A percentile compares a stretch with the other conserved stretches of the same genome.
These are phyloP conservation scores for Clarias laeviceps DNA, from an alignment of 2,797 vertebrate species.

Conservation along the genomic window DNA sequence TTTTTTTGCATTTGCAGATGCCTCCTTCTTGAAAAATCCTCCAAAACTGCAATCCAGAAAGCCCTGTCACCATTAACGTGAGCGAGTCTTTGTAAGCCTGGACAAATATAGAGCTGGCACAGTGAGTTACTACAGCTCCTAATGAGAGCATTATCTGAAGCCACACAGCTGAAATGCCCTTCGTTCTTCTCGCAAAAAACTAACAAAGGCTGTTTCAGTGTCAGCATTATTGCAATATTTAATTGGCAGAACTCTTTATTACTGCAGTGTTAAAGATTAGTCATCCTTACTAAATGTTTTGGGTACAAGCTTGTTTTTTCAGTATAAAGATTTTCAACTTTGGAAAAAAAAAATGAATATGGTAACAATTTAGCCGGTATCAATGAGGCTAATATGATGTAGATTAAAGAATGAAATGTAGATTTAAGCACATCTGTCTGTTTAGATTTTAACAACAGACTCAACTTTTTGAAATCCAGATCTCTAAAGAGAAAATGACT, in stretches of 20 bases:
- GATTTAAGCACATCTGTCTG: background rate
- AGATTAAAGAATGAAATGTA: too few relatives aligned
- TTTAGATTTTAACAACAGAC: background rate
- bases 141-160: slow-evolving; percentile 40
- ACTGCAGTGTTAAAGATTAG: background rate
- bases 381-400: background rate
- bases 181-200: slow-evolving; percentile 19
- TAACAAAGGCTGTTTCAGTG: slow-evolving; percentile 20
- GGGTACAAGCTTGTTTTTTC: background rate
- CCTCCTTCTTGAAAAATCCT: slow-evolving; percentile 18
- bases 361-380: background rate
- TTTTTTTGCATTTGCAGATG: slow-evolving; percentile 11
- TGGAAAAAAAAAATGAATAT: too few relatives aligned
- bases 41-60: slow-evolving; percentile 18
- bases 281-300: slow-evolving; percentile 1
- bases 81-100: background rate
- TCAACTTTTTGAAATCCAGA: background rate
- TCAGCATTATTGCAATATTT: slow-evolving; percentile 11
- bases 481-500: too few relatives aligned
- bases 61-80: background rate
- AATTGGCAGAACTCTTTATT: slow-evolving; percentile 16
- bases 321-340: background rate
- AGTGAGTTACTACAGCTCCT: slow-evolving; percentile 27
- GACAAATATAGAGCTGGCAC: slow-evolving; percentile 14
- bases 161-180: slow-evolving; percentile 19